Evolutionary conservation across 2,888 invertebrate species (phyloP).

Genomic region (Lysandra coridon): DNA sequence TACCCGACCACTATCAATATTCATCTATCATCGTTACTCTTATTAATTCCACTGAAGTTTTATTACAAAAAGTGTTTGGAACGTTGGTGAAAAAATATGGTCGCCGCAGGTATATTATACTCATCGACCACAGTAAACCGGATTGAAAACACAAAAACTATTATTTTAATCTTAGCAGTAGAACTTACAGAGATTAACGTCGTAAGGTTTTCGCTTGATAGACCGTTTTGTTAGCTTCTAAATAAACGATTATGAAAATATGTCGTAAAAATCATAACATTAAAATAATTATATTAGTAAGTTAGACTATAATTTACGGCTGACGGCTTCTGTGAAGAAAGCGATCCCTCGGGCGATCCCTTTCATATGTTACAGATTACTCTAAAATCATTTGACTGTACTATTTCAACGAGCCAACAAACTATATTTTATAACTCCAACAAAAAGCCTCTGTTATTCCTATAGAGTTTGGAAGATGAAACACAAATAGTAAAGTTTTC

Average conservation of each 20-base stretch:
- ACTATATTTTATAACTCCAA: background rate
- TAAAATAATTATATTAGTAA: background rate
- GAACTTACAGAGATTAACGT: too few species aligned
- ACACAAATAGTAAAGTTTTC: conserved; percentile 10
- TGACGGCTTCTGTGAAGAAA: background rate
- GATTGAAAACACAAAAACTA: too few species aligned
- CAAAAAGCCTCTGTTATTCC: background rate
- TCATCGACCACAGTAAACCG: too few species aligned
- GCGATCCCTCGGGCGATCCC: background rate
- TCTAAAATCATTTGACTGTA: background rate
- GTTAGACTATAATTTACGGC: background rate
- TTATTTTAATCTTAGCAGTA: too few species aligned
- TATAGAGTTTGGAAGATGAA: background rate
- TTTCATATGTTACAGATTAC: background rate
- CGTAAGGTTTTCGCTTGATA: too few species aligned
- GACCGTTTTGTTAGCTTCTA: too few species aligned
- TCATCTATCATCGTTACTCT: conserved; percentile 16
- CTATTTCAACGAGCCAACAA: background rate
- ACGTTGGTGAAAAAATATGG: background rate
- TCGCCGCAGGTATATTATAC: too few species aligned
- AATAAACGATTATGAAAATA: background rate
- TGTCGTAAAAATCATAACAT: background rate
- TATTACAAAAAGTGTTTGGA: background rate
- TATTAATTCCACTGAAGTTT: background rate
- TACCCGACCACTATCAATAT: background rate